A percentile compares a stretch with the other conserved stretches of the same genome.
These are phyloP conservation scores for Apotomis betuletana DNA, from an alignment of 2,888 invertebrate genomes.

Conservation along the genomic window DNA sequence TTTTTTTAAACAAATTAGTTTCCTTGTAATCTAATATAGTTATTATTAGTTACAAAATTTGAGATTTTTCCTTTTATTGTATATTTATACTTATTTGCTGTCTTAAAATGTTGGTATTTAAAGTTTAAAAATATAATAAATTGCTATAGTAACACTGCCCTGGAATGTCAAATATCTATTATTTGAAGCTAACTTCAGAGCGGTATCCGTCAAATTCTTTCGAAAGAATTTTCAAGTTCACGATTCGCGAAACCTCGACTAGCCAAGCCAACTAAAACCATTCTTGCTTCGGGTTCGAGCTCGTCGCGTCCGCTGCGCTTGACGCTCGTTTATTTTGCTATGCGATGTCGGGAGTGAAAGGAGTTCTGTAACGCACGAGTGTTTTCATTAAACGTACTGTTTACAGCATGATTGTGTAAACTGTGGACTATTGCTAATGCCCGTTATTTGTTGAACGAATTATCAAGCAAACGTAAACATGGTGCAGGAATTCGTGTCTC, in stretches of 20 bases:
- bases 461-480: constrained; percentile 79
- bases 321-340: constrained; percentile 64
- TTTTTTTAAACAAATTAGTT: no score
- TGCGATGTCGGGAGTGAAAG: constrained; percentile 67
- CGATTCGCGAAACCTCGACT: constrained; percentile 31
- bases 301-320: constrained; percentile 56
- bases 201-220: constrained; percentile 64
- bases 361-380: constrained; percentile 47
- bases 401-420: constrained; percentile 68
- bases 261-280: constrained; percentile 22
- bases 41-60: no score
- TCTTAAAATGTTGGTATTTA: background rate
- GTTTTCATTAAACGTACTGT: constrained; percentile 44
- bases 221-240: constrained; percentile 62
- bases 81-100: background rate
- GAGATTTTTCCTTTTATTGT: no score
- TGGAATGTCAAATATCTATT: constrained; percentile 42
- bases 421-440: constrained; percentile 59
- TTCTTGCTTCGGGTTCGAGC: constrained; percentile 44
- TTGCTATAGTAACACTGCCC: constrained; percentile 46
- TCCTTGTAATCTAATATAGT: no score
- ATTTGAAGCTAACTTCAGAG: constrained; percentile 58
- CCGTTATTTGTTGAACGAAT: constrained; percentile 53
- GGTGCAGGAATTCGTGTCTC: constrained; percentile 98
- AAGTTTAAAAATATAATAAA: constrained; percentile 2